Conservation (phyloP, 2,888 invertebrate species). For the Neoscelio sp. region DNA sequence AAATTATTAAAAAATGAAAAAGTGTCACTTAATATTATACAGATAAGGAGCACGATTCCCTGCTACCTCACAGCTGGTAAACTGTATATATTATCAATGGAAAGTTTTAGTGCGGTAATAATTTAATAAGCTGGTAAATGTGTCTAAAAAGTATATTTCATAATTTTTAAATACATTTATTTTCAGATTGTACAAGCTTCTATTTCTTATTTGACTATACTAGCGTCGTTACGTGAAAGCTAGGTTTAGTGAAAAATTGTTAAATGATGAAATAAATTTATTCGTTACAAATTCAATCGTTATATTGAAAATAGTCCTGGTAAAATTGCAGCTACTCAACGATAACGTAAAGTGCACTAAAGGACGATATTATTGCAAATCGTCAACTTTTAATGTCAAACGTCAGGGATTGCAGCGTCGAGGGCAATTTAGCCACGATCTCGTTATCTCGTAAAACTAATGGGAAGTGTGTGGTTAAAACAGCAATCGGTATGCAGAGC, state of each 20-base stretch:
- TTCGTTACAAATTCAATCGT: no score
- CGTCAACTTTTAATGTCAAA: constrained; percentile 30
- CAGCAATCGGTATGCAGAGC: constrained; percentile 78
- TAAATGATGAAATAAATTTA: constrained; percentile 21
- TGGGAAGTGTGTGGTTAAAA: constrained; percentile 74
- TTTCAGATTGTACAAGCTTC: constrained; percentile 38
- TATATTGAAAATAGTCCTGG: not conserved
- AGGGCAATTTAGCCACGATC: constrained; percentile 50
- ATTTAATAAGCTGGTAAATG: not conserved
- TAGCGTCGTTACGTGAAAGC: constrained; percentile 16
- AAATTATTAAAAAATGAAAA: constrained; percentile 9
- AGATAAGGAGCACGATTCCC: constrained; percentile 32
- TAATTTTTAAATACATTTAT: not conserved
- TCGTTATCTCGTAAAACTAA: constrained; percentile 74
- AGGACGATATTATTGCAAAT: constrained; percentile 25
- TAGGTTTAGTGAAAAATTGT: not conserved
- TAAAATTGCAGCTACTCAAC: not conserved
- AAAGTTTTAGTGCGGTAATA: constrained; percentile 36
- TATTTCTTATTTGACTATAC: constrained; percentile 23
- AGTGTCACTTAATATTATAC: constrained; percentile 10
- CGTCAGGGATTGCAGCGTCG: constrained; percentile 1
- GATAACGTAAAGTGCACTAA: constrained; percentile 20
- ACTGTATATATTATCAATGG: constrained; percentile 38
- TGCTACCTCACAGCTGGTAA: constrained; percentile 43
- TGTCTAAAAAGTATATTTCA: no score